Evolutionary conservation across 2,888 invertebrate genomes (phyloP), one percentile per base, ranked within the genome.

Genomic region (Neuroscelio doddi): DNA sequence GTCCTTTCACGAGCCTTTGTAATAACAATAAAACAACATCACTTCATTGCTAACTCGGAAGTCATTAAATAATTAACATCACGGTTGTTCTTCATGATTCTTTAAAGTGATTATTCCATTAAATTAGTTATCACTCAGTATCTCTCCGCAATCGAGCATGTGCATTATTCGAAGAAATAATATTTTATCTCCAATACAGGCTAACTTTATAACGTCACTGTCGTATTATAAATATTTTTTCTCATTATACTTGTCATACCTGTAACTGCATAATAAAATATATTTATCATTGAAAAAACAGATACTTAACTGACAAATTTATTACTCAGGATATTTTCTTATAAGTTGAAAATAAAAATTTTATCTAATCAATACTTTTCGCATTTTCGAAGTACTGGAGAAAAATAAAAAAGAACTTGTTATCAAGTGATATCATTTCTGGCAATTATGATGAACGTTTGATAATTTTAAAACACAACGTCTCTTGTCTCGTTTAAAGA

Each of bases 11-110:
- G 51, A 45, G 38, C 12, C 38, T 36, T 47, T 5, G 21, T 38
- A 44, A 50, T 34, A 45, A 29, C 39, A 34, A 49, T 36, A 53
- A 45, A n/a, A n/a, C n/a, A 56, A 47, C 16, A 26, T 14, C 26
- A 38, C 44, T 17, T 58, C 26, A 51, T 36, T 46, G 45, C 32
- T 38, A 45, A 51, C 17, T 51, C 44, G 45, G 49, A 50, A 42
- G 50, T 57, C 44, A 44, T 50, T 49, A 41, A 34, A 51, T 52
- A 52, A 59, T 59, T 52, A 51, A 52, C 52, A 10, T 41, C 46
- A 41, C 41, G 47, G 41, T 34, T 39, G n/a, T 59, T 38, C 46
- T 36, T 26, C 39, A 45, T 17, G 51, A 58, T 58, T 58, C 46
- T 29, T 29, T 27, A 29, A 29, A 61, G 10, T 16, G 61, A 61